Conservation (phyloP, 2,113 vertebrate genomes). For the Kryptolebias marmoratus region DNA sequence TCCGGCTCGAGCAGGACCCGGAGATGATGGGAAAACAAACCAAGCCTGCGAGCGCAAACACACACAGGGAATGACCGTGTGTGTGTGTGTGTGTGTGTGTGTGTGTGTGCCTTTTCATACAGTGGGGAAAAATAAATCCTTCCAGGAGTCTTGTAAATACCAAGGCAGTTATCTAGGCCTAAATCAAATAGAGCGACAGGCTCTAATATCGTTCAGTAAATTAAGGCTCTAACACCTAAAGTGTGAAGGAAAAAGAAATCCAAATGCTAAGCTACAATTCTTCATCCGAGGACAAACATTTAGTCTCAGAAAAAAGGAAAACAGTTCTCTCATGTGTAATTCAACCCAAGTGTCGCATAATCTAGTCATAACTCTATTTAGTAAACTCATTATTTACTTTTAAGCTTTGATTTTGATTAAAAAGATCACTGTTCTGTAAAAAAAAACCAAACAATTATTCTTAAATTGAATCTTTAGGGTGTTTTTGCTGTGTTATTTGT, state of each 20-base stretch:
- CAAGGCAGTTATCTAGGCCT: background rate
- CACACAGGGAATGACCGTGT: constrained; percentile 40
- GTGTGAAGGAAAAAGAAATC: background rate
- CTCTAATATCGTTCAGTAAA: background rate
- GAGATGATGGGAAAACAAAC: constrained; percentile 50
- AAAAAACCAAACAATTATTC: no score
- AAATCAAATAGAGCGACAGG: background rate
- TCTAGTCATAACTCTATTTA: background rate
- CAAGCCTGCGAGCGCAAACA: constrained; percentile 56
- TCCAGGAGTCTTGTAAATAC: constrained; percentile 27
- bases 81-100: constrained; percentile 8
- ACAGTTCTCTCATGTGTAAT: background rate
- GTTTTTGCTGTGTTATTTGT: no score
- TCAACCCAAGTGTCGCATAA: background rate
- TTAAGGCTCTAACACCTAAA: background rate
- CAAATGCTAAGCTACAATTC: background rate
- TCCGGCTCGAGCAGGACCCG: constrained; percentile 66
- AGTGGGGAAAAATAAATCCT: constrained; percentile 32
- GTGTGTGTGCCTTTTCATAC: constrained; percentile 47
- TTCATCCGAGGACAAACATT: background rate
- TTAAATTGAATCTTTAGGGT: no score
- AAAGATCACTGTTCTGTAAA: no score
- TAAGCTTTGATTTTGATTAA: constrained; percentile 8
- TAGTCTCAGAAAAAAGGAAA: no score
- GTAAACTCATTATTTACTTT: background rate